Evolutionary conservation across 2,797 vertebrate species (phyloP).

Genomic region (Cyprinella venusta): DNA sequence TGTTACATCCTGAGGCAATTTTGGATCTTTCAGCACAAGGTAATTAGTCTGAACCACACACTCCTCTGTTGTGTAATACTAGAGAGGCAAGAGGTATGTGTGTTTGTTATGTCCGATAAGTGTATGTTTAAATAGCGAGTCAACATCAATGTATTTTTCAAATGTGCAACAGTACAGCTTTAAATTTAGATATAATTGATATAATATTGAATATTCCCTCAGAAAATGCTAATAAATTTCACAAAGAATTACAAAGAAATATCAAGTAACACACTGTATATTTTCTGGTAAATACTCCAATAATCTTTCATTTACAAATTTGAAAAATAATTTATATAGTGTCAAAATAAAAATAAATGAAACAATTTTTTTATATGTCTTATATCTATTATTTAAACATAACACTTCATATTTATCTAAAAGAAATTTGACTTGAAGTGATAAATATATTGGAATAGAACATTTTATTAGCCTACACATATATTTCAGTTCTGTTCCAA

Average conservation of each 20-base stretch:
- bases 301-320: neutral
- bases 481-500: neutral
- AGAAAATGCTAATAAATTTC: neutral
- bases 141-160: neutral
- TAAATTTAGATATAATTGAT: neutral
- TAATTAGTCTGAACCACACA: constrained; percentile 13
- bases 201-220: neutral
- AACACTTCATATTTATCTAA: neutral
- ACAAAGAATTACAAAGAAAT: neutral
- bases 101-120: constrained; percentile 3
- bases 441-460: neutral
- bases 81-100: neutral
- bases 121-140: constrained; percentile 8
- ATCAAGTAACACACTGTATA: neutral
- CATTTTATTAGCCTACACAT: too few relatives aligned
- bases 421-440: neutral
- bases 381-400: neutral
- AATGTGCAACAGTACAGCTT: neutral
- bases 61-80: constrained; percentile 19
- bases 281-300: neutral
- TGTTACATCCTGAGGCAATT: constrained; percentile 25
- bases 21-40: constrained; percentile 7
- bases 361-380: neutral
- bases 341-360: neutral
- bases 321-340: neutral